A percentile compares a stretch with the other conserved stretches of the same genome.
phyloP scores from a whole-genome alignment of 2,888 invertebrate species.

The Litoditis marina region DNA sequence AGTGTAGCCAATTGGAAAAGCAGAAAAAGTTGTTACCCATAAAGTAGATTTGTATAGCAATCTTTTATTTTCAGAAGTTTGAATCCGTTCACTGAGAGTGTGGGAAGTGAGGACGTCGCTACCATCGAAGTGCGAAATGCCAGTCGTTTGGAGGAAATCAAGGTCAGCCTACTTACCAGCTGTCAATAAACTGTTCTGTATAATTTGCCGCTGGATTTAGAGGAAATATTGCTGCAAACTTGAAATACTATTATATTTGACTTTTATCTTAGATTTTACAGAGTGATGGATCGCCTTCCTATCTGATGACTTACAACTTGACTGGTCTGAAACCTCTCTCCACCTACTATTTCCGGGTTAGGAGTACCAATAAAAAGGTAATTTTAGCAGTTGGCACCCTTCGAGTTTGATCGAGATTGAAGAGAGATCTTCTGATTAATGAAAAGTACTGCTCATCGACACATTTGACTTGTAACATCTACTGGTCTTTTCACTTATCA shows the following conservation, averaged over 20 bases:
- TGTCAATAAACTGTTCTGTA: no score
- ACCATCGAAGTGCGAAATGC: slow-evolving; percentile 26
- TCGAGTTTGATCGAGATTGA: no score
- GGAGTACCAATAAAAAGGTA: slow-evolving; percentile 22
- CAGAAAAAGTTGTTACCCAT: no score
- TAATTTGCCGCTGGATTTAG: no score
- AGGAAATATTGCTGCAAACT: background rate
- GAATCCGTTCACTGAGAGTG: slow-evolving; percentile 37
- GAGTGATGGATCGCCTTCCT: slow-evolving; percentile 21
- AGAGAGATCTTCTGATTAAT: no score
- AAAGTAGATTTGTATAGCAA: no score
- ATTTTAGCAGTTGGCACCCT: no score
- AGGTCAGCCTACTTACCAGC: background rate
- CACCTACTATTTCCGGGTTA: slow-evolving; percentile 43
- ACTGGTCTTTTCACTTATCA: no score
- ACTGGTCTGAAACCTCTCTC: slow-evolving; percentile 48
- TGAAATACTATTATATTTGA: background rate
- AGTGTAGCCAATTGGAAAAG: background rate
- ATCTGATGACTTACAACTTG: slow-evolving; percentile 40
- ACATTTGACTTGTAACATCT: no score
- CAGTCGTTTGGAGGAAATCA: slow-evolving; percentile 13
- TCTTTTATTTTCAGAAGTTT: slow-evolving; percentile 19
- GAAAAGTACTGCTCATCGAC: no score
- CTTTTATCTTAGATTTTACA: background rate
- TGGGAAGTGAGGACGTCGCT: slow-evolving; percentile 21